Base-by-base conservation (phyloP, 1,140 invertebrate genomes). In the Mactra quadrangularis region DNA sequence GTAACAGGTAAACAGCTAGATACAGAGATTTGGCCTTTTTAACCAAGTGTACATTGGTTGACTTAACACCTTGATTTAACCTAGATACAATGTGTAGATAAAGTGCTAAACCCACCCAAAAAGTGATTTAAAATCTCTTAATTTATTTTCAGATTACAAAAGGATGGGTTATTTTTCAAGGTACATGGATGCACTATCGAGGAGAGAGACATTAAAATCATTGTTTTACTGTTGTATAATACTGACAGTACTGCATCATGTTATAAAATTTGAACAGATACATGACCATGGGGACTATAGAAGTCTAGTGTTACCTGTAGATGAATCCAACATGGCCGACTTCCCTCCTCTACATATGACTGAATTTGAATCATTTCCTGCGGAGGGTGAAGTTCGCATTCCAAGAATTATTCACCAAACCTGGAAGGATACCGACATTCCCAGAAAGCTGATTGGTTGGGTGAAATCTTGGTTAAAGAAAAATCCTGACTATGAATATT, bases 331-430 rank as follows among this genome's bases (percentile, higher is more conserved):
- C 29, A 45, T 82, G 33, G 41, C 29, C 11, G 60, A 82, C 7
- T 82, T 62, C 33, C 57, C 68, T 17, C 79, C 79, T 9, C 29
- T 78, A 4, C 25, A 72, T 50, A 45, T 88, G 19, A 74, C 53
- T 13, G n/a, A 57, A 9, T 38, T 84, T 25, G 88, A 90, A 84
- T 62, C 70, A 45, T 87, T 89, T 68, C 88, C 89, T 3, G 38
- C 27, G 11, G 47, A 27, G 19, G 90, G 90, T 22, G 7, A 55
- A 13, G 33, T 78, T 19, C 81, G 79, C 82, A 89, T 92, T 33
- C 91, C 91, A 11, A 87, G 87, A 75, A 90, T 91, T 19, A 90
- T 92, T 52, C 92, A 92, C 64, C 92, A 92, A 62, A 91, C 90
- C 11, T 92, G 92, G 92, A 90, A 91, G 76, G 85, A 85, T 60